Evolutionary conservation across 2,113 vertebrate species (phyloP), one percentile per base, ranked within the genome.

Genomic region (Rhinichthys klamathensis): DNA sequence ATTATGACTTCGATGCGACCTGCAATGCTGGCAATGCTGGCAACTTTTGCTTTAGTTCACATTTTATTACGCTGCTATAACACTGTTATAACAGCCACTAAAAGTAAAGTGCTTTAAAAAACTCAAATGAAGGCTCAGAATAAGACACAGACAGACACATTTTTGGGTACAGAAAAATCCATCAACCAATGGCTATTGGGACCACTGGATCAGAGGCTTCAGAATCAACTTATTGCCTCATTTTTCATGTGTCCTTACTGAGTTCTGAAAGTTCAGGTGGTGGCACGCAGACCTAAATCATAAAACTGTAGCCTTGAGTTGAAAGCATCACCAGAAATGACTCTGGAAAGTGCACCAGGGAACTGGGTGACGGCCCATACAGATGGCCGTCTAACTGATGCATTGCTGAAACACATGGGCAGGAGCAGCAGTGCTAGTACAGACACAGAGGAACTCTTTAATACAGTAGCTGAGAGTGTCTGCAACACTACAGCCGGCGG

Each of bases 221-320:
- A 78, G 23, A 69, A 78, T 51, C 25, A 56, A 63, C 61, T 46
- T 84, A 78, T 75, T 82, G 78, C 78, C n/a, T 79, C 78, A 86
- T 84, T 89, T 86, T 86, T 89, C 85, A 87, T 49, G 44, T 10
- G 41, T 78, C 73, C 82, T 87, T 58, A 54, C 54, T 51, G 82
- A 78, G 85, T 77, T 87, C 61, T 32, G 58, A 65, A 80, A 77
- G 63, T 83, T 81, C 18, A 46, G 16, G 49, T 74, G 65, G 12
- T 70, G 78, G 30, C 83, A 77, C 41, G 77, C 46, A 60, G 85
- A 87, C 85, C 72, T 82, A 78, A 88, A 84, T 89, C 85, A 72
- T 65, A 86, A 72, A 86, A 44, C 8, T 82, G 86, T 78, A 73
- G 73, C 82, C 85, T 84, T 67, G 76, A 86, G 85, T 46, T 23